Evolutionary conservation across 1,140 invertebrate genomes (phyloP), one percentile per base, ranked within the genome.

Genomic region (Drosophila sp.): DNA sequence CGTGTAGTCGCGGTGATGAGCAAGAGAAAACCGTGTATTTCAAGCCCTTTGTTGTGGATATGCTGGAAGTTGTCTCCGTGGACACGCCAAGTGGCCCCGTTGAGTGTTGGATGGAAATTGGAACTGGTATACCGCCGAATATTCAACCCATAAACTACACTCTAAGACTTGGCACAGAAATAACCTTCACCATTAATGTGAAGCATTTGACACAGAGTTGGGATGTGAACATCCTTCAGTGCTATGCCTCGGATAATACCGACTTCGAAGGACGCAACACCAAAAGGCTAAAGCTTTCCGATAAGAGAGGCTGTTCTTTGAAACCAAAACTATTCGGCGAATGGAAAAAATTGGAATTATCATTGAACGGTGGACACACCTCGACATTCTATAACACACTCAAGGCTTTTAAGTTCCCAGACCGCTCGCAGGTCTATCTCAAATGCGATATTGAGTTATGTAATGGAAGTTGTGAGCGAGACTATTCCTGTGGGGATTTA

Each of bases 41-140:
- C 70, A 95, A 95, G 70, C 95, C 95, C 1, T 95, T 96, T 71
- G 93, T 95, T 73, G 95, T 96, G 2, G 95, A 95, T 71, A 95
- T 95, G 95, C 82, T 96, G 23, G 95, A 96, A 73, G 94, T 95
- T 0, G 93, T 95, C 41, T 94, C 94, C 1, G 94, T 96, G 1
- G 93, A 95, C 8, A 94, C 94, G 1, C 92, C 93, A 0, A 93
- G 93, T 27, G 94, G 94, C 3, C 93, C 94, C 2, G 93, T 96
- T 0, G 94, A 95, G 73, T 96, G 95, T 91, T 96, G 95, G 95
- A 96, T 96, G 95, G 95, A 96, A 72, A 95, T 96, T 63, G 95
- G 95, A 66, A 93, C 93, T 75, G 96, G 96, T 76, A 91, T 93
- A 61, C 96, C 94, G 83, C 95, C 95, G 41, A 94, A 95, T 89